Conservation (phyloP, 2,888 invertebrate species). For the Diadromus collaris region DNA sequence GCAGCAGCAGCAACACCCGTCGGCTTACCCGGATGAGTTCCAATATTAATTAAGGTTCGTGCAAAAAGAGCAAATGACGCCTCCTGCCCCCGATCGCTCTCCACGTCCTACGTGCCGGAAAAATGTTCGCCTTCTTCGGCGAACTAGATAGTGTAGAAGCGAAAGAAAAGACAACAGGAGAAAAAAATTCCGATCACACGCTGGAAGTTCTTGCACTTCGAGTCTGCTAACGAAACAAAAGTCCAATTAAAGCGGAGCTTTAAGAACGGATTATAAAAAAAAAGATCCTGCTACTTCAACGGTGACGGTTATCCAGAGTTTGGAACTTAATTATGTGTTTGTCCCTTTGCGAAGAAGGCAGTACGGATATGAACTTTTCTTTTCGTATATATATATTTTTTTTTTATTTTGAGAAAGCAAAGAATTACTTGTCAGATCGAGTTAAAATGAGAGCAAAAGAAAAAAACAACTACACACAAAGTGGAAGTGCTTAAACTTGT, state of each 20-base stretch:
- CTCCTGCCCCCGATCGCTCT: neutral
- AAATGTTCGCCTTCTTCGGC: slow-evolving; percentile 15
- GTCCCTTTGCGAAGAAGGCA: slow-evolving; percentile 42
- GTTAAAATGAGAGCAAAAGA: slow-evolving; percentile 18
- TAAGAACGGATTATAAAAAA: slow-evolving; percentile 7
- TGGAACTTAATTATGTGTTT: slow-evolving; percentile 25
- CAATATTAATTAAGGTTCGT: slow-evolving; percentile 62
- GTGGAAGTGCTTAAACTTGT: slow-evolving; percentile 51
- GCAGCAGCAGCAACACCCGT: slow-evolving; percentile 44
- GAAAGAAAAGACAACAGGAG: slow-evolving; percentile 3
- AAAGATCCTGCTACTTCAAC: neutral
- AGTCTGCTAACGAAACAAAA: slow-evolving; percentile 16
- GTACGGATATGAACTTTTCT: slow-evolving; percentile 10
- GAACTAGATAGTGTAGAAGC: slow-evolving; percentile 20
- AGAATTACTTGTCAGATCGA: slow-evolving; percentile 32
- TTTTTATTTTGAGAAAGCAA: slow-evolving; percentile 13
- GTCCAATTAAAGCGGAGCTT: slow-evolving; percentile 19
- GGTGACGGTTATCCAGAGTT: neutral
- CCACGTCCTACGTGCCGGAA: neutral
- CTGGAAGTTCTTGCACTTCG: slow-evolving; percentile 12
- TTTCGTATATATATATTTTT: neutral
- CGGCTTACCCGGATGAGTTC: slow-evolving; percentile 54
- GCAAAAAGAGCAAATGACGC: slow-evolving; percentile 51
- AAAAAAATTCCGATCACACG: slow-evolving; percentile 17
- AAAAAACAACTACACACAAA: slow-evolving; percentile 18